Conservation (phyloP, 2,113 vertebrate species). For the Globicephala melas region DNA sequence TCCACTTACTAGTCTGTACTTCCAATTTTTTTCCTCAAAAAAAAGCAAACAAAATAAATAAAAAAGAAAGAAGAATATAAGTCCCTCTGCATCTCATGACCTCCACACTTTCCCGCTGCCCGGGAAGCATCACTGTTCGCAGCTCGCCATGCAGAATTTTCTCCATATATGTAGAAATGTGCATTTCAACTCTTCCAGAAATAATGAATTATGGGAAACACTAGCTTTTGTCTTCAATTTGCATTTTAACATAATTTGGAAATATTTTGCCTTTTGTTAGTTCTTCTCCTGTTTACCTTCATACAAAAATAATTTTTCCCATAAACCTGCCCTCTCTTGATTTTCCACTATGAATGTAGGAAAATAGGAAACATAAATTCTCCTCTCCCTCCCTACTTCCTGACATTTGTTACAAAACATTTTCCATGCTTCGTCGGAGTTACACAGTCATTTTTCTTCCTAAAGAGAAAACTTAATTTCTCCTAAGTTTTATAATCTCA, state of each 20-base stretch:
- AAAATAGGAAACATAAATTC: neutral
- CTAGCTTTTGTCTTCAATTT: neutral
- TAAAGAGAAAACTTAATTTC: neutral
- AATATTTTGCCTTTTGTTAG: neutral
- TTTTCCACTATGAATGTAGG: neutral
- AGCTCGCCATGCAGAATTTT: rapidly evolving
- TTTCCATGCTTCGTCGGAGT: neutral
- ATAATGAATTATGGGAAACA: neutral
- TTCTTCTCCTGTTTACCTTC: neutral
- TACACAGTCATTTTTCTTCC: neutral
- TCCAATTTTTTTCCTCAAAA: neutral
- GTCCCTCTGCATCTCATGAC: too few species aligned
- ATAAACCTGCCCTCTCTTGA: neutral
- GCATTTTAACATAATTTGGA: neutral
- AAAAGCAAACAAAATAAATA: neutral
- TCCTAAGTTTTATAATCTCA: neutral
- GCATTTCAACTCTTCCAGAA: neutral
- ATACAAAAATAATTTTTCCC: neutral
- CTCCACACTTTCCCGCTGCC: neutral
- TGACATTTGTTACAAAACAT: neutral
- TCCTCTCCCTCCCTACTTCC: neutral
- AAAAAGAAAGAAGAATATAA: neutral
- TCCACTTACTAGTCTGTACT: neutral
- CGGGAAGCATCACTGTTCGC: rapidly evolving
- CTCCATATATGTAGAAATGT: rapidly evolving